Percentiles rank a stretch among this genome's conserved stretches.
Evolutionary conservation across 2,797 vertebrate species (phyloP).

Genomic region (Melanotaenia boesemani): DNA sequence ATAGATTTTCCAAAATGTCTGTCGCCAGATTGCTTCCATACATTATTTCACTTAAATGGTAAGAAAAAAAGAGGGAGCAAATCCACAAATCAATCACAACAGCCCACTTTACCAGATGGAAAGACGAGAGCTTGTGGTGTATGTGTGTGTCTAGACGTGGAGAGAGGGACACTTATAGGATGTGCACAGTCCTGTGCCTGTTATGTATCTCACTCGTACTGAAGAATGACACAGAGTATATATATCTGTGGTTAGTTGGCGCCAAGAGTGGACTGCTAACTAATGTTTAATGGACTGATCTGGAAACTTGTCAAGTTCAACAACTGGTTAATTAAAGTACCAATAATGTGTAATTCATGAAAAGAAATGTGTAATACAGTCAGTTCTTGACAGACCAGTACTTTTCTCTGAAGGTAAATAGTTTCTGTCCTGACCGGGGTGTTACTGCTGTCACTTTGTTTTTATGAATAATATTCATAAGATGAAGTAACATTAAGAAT

Average conservation of each 20-base stretch:
- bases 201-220: slow-evolving; percentile 71
- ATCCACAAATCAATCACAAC: slow-evolving; percentile 96
- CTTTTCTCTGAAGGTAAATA: slow-evolving; percentile 1
- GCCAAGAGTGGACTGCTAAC: slow-evolving; percentile 49
- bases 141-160: slow-evolving; percentile 63
- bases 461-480: background rate
- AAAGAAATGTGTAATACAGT: slow-evolving; percentile 14
- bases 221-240: slow-evolving; percentile 61
- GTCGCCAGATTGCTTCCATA: slow-evolving; percentile 99
- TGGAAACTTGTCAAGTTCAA: slow-evolving; percentile 48
- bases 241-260: slow-evolving; percentile 51
- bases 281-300: slow-evolving; percentile 70
- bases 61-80: slow-evolving; percentile 94
- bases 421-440: background rate
- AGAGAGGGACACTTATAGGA: slow-evolving; percentile 76
- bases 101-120: slow-evolving; percentile 83
- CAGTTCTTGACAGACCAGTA: slow-evolving; percentile 24
- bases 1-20: slow-evolving; percentile 99
- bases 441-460: background rate
- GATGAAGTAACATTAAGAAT: background rate
- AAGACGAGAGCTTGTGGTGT: slow-evolving; percentile 73
- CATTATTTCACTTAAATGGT: slow-evolving; percentile 99
- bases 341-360: slow-evolving; percentile 45
- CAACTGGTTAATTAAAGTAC: slow-evolving; percentile 42
- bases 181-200: slow-evolving; percentile 68